A percentile compares a stretch with the other conserved stretches of the same genome.
phyloP scores from a whole-genome alignment of 2,888 invertebrate species.

The Lasioglossum vierecki region DNA sequence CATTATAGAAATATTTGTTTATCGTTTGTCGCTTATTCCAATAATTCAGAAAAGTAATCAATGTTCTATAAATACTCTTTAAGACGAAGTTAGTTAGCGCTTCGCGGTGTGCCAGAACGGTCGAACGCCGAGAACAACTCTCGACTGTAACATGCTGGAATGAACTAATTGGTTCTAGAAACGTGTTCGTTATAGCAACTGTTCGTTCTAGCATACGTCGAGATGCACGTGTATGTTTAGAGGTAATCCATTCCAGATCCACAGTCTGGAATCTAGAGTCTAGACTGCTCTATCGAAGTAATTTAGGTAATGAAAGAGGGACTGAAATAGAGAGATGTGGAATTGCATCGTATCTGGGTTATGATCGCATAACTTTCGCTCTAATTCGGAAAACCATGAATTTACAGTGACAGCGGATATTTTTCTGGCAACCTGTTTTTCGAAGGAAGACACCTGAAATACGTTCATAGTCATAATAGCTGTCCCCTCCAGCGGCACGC shows the following conservation, averaged over 20 bases:
- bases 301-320: not conserved
- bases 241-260: not conserved
- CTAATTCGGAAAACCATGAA: not conserved
- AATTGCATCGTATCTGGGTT: not conserved
- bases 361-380: not conserved
- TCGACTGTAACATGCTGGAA: not conserved
- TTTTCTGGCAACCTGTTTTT: not conserved
- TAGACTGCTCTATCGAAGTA: not conserved
- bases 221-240: not conserved
- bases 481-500: not conserved
- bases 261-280: not conserved
- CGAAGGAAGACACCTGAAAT: not conserved
- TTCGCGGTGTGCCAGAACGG: not conserved
- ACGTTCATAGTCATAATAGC: not conserved
- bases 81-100: not conserved
- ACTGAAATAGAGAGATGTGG: not conserved
- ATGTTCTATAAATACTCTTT: no score
- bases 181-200: not conserved
- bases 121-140: not conserved
- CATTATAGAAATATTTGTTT: no score
- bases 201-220: not conserved
- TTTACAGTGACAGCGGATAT: not conserved
- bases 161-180: not conserved
- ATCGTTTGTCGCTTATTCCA: no score
- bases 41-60: no score